Conservation (phyloP, 2,113 vertebrate genomes). For the Trochalopteron elliotii region DNA sequence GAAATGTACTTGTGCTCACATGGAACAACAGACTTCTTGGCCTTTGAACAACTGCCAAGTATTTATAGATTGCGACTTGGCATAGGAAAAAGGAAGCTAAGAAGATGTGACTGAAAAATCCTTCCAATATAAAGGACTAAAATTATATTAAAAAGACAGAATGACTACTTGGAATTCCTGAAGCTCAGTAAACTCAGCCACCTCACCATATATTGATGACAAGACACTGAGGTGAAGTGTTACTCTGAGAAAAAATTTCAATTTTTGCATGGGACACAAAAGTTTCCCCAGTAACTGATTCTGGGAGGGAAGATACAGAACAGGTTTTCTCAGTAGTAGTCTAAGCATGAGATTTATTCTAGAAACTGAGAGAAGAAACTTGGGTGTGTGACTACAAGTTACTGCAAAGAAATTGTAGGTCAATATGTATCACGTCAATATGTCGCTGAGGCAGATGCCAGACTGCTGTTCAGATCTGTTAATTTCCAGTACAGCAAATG, state of each 20-base stretch:
- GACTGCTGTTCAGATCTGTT: neutral
- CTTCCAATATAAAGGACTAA: neutral
- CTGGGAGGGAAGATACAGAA: neutral
- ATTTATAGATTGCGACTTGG: neutral
- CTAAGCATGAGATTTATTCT: neutral
- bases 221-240: neutral
- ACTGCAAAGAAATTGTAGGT: neutral
- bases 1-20: neutral
- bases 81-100: neutral
- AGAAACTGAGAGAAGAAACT: neutral
- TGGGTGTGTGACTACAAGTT: neutral
- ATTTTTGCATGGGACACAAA: neutral
- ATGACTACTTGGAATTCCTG: neutral
- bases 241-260: neutral
- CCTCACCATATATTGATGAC: neutral
- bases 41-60: neutral
- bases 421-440: neutral
- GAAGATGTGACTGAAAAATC: neutral
- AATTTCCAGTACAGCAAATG: neutral
- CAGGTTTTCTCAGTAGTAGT: neutral
- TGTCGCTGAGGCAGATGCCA: neutral
- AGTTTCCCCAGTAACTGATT: accelerated
- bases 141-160: neutral
- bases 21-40: neutral
- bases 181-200: neutral